Conservation (phyloP, 2,888 invertebrate species). For the Amphiduros pacificus region DNA sequence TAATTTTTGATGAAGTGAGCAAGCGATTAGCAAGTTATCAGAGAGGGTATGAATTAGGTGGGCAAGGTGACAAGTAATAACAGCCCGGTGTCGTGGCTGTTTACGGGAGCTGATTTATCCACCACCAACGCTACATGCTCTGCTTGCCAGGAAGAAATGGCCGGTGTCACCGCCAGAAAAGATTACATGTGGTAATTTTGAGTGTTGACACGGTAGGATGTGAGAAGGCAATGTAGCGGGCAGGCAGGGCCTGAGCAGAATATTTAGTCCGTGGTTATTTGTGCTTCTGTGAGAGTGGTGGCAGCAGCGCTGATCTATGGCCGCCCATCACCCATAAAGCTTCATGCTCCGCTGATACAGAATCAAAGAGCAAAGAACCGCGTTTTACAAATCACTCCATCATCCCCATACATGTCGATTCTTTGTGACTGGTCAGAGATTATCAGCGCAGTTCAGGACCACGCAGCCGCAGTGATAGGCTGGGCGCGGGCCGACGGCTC, state of each 20-base stretch:
- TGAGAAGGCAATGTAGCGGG: not conserved
- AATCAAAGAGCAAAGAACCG: conserved; percentile 1
- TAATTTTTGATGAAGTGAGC: too few relatives aligned
- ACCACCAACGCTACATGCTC: conserved; percentile 11
- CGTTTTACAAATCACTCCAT: conserved; percentile 22
- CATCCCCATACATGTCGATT: conserved; percentile 18
- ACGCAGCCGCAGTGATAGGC: not conserved
- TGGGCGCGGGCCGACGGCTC: not conserved
- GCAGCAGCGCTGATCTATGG: conserved; percentile 17
- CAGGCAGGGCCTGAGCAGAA: conserved; percentile 10
- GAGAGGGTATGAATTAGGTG: not conserved
- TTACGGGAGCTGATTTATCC: conserved; percentile 15
- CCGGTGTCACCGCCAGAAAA: not conserved
- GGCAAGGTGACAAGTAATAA: not conserved
- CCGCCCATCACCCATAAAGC: conserved; percentile 12
- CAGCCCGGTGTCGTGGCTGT: not conserved
- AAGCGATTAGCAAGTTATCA: too few relatives aligned
- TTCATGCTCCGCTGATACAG: conserved; percentile 11
- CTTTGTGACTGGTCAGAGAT: conserved; percentile 10
- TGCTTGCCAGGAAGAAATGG: not conserved
- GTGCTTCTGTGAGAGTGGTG: not conserved
- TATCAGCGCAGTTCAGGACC: conserved; percentile 15
- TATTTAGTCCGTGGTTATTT: conserved; percentile 1
- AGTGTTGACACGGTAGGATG: conserved; percentile 3
- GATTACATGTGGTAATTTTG: conserved; percentile 16